Percentiles rank a stretch among this genome's conserved stretches.
phyloP scores from a whole-genome alignment of 2,888 invertebrate genomes.

The Steinernema carpocapsae region DNA sequence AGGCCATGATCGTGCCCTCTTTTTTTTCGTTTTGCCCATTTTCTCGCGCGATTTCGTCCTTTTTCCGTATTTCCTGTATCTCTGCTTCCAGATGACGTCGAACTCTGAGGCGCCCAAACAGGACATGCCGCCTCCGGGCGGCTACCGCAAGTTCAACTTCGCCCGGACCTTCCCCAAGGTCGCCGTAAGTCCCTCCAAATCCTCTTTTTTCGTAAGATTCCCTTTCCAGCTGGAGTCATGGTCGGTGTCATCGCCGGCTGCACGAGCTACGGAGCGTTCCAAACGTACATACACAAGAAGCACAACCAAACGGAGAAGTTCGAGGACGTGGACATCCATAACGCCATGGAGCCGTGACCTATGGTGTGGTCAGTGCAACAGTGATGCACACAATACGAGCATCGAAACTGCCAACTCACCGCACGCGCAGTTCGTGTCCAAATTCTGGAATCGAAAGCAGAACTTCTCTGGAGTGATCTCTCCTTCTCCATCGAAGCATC shows the following conservation, averaged over 20 bases:
- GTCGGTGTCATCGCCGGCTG: slow-evolving; percentile 53
- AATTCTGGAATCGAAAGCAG: too few species aligned
- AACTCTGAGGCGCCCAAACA: slow-evolving; percentile 72
- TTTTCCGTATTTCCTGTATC: not conserved
- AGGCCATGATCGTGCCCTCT: too few species aligned
- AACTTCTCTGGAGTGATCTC: too few species aligned
- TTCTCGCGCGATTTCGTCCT: not conserved
- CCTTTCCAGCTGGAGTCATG: slow-evolving; percentile 52
- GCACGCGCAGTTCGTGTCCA: too few species aligned
- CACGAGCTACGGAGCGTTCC: slow-evolving; percentile 52
- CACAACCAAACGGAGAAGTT: slow-evolving; percentile 61
- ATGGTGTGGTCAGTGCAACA: too few species aligned
- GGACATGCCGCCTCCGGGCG: slow-evolving; percentile 91
- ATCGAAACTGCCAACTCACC: too few species aligned
- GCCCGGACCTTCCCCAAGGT: slow-evolving; percentile 68
- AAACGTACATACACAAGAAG: slow-evolving; percentile 48
- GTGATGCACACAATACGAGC: too few species aligned
- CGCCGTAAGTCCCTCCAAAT: slow-evolving; percentile 56
- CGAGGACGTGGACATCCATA: slow-evolving; percentile 65
- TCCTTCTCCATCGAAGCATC: too few species aligned
- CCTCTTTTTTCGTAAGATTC: not conserved
- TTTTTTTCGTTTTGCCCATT: not conserved
- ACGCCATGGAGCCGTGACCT: slow-evolving; percentile 65
- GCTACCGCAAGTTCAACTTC: slow-evolving; percentile 79
- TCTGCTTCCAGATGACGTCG: slow-evolving; percentile 1